Percentiles rank a stretch among this genome's conserved stretches.
These are phyloP conservation scores for Agriotes lineatus DNA, from an alignment of 2,888 invertebrate species.

Conservation along the genomic window DNA sequence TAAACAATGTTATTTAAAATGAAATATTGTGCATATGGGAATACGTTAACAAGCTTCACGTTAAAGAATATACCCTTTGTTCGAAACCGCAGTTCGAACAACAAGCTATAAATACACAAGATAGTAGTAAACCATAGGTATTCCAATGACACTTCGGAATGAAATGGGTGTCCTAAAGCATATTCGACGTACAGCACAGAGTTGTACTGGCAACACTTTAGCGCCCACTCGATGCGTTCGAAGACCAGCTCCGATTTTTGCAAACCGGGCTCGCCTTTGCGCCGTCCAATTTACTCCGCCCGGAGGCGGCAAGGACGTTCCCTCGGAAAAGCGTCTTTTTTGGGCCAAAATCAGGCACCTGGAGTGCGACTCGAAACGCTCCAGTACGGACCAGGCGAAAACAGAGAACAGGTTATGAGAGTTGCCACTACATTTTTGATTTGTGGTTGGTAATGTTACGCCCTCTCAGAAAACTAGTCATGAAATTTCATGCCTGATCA, in stretches of 20 bases:
- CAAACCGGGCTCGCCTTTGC: background rate
- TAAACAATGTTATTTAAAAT: constrained; percentile 66
- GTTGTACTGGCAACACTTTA: constrained; percentile 47
- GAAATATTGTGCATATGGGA: constrained; percentile 63
- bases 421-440: constrained; percentile 63
- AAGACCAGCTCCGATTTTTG: background rate
- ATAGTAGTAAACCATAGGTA: constrained; percentile 63
- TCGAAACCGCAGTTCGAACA: constrained; percentile 64
- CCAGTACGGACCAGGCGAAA: constrained; percentile 52
- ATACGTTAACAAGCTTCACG: constrained; percentile 65
- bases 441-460: constrained; percentile 63
- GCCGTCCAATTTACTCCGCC: background rate
- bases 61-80: constrained; percentile 65
- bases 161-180: constrained; percentile 64
- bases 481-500: constrained; percentile 57
- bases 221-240: background rate
- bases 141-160: constrained; percentile 63
- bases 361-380: too few relatives aligned
- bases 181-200: constrained; percentile 60
- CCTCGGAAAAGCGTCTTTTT: too few relatives aligned
- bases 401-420: constrained; percentile 61
- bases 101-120: constrained; percentile 64
- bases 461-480: constrained; percentile 57
- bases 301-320: too few relatives aligned
- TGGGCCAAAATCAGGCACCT: too few relatives aligned